Base-by-base conservation (phyloP, 2,888 invertebrate species). In the Hemithea aestivaria region DNA sequence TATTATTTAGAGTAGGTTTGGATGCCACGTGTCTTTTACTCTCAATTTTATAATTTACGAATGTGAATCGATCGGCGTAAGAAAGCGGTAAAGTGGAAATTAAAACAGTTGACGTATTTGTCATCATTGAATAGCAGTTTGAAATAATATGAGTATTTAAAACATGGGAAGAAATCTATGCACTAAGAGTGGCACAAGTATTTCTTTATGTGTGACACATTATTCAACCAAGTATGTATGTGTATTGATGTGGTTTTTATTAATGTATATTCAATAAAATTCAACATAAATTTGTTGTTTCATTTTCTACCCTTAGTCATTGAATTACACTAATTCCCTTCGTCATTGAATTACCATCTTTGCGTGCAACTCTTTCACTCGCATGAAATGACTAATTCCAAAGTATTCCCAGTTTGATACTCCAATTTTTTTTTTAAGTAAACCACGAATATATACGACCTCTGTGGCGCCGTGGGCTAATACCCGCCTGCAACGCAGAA, bases 191-290 rank as follows among this genome's bases (percentile, higher is more conserved):
- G 66, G 70, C 73, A 73, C 70, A 67, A 67, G 56, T 48, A 50
- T 60, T 51, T 48, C 27, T 51, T 61, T 41, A 53, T 49, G 75
- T 81, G 74, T 35, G 63, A 74, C 75, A 76, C 74, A 61, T 58
- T 75, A 69, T 72, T 64, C 43, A 66, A 69, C 61, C 62, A 61
- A 66, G 62, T 70, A 74, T 73, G 70, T 69, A 69, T 71, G 72
- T 81, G 78, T 82, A 76, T 76, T 79, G 73, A 74, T 64, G 81
- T 82, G 82, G 62, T 77, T 81, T 82, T 78, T 77, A 78, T 76
- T 75, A 58, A 72, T 73, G 70, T 79, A 73, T 16, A 16, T 80
- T 78, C 77, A 76, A 81, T 60, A 83, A 81, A 66, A 70, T 58
- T 68, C 62, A 64, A 66, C 58, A 63, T 40, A 56, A 53, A 29